Conservation (phyloP, 2,888 invertebrate genomes). For the Cryptophagus acutangulus region DNA sequence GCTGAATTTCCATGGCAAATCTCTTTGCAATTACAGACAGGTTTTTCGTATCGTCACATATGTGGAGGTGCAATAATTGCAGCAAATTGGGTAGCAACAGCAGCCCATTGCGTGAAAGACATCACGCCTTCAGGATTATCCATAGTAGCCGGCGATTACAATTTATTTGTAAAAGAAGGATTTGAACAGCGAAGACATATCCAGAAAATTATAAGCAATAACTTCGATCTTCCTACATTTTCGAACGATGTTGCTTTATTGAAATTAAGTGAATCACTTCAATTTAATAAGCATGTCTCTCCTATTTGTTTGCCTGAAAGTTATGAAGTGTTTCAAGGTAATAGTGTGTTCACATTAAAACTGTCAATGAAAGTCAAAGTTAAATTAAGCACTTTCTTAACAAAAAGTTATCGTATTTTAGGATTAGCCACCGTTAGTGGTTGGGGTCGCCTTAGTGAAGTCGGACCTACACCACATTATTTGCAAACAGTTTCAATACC, state of each 20-base stretch:
- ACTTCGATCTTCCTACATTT: constrained; percentile 29
- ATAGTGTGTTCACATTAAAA: too few species aligned
- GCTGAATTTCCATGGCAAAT: constrained; percentile 37
- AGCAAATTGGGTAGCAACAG: constrained; percentile 31
- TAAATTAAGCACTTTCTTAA: too few species aligned
- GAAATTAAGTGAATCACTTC: constrained; percentile 24
- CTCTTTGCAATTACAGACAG: constrained; percentile 27
- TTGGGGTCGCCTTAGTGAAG: constrained; percentile 31
- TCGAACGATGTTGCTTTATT: constrained; percentile 32
- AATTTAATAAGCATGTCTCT: constrained; percentile 18
- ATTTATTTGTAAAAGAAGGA: constrained; percentile 29
- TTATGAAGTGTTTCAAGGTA: constrained; percentile 27
- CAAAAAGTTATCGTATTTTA: not conserved
- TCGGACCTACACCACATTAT: constrained; percentile 21
- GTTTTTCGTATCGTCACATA: constrained; percentile 20
- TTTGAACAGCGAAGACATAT: constrained; percentile 28
- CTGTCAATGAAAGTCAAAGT: too few species aligned
- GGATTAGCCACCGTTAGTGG: constrained; percentile 27
- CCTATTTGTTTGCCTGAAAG: constrained; percentile 30
- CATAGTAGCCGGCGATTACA: constrained; percentile 30
- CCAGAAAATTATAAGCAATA: constrained; percentile 19
- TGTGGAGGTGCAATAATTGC: constrained; percentile 34
- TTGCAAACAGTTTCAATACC: constrained; percentile 27
- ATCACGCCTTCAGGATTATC: constrained; percentile 17
- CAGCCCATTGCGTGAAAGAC: constrained; percentile 32